These are phyloP conservation scores for Scomber colias DNA, from an alignment of 2,113 vertebrate genomes.

Conservation along the genomic window DNA sequence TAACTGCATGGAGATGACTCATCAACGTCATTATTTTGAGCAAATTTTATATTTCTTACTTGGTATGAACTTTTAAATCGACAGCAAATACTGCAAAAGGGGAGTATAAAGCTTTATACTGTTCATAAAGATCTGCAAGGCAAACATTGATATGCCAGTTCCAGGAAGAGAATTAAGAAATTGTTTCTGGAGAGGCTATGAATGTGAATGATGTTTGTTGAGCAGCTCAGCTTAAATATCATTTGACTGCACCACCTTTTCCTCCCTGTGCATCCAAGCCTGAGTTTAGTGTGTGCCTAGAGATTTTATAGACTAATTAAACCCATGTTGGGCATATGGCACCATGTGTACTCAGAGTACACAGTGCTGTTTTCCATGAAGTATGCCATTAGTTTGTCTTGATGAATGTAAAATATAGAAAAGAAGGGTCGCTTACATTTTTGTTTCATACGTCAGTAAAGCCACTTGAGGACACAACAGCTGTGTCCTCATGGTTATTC, in stretches of 20 bases:
- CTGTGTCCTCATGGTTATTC: background rate
- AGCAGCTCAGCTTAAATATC: slow-evolving; percentile 20
- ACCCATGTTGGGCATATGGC: slow-evolving; percentile 49
- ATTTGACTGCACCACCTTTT: slow-evolving; percentile 21
- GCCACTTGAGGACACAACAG: slow-evolving; percentile 10
- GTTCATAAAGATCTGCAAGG: slow-evolving; percentile 6
- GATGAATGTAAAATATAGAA: slow-evolving; percentile 10
- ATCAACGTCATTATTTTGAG: slow-evolving; percentile 3
- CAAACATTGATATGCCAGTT: slow-evolving; percentile 29
- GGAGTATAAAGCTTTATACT: slow-evolving; percentile 28
- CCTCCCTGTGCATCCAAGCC: slow-evolving; percentile 20
- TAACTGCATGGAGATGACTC: slow-evolving; percentile 4
- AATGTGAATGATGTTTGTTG: slow-evolving; percentile 45
- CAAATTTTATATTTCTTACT: slow-evolving; percentile 18
- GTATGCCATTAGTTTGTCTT: slow-evolving; percentile 46
- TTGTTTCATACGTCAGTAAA: background rate
- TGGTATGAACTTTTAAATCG: slow-evolving; percentile 11
- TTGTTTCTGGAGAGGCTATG: slow-evolving; percentile 8
- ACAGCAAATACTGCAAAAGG: slow-evolving; percentile 14
- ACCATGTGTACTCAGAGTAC: slow-evolving; percentile 44
- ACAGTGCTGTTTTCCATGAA: slow-evolving; percentile 63
- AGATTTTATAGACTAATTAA: slow-evolving; percentile 71
- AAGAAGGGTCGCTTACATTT: slow-evolving; percentile 19
- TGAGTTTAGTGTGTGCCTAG: slow-evolving; percentile 26
- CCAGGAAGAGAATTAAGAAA: slow-evolving; percentile 23